Evolutionary conservation across 2,113 vertebrate species (phyloP), one percentile per base, ranked within the genome.

Genomic region (Myiozetetes cayanensis): DNA sequence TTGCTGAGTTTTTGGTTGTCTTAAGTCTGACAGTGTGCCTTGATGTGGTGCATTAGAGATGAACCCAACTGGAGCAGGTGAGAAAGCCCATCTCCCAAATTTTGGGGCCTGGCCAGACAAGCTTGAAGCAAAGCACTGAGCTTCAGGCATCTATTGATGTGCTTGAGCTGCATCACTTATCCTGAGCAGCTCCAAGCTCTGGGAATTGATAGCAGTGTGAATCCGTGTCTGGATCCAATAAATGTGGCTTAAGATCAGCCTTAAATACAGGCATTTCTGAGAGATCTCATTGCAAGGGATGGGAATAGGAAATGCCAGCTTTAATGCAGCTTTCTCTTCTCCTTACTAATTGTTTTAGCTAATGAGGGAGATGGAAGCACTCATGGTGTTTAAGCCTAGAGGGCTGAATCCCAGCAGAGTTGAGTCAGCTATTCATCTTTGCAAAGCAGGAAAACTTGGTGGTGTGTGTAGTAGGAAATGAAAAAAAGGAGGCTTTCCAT

Each of bases 341-440:
- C 79, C 21, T 35, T 77, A 2, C 85, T 88, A 94, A 95, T 94
- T 93, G 94, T 94, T 96, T 88, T 86, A 88, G 68, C 55, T 90
- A 90, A 93, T 58, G 68, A 95, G 61, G 79, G 72, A 90, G 79
- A 88, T 1, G 21, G 94, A 96, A 96, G 80, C 87, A 79, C 79
- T 92, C 68, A 53, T 12, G 37, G 59, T 90, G 72, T 66, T 90
- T 50, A 56, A 77, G 76, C 72, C 85, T 88, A 17, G 79, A 89
- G 87, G 82, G 65, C 1, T 95, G 92, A 71, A 93, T 93, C 90
- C 71, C 92, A 71, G 50, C 39, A 71, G 82, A 50, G 63, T 65
- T 96, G 95, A 95, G 87, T 97, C 79, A 95, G 88, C 85, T 90
- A 19, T 56, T 97, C 30, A 15, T 88, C 68, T 72, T 31, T 53